A percentile compares a stretch with the other conserved stretches of the same genome.
These are phyloP conservation scores for Furcula furcula DNA, from an alignment of 2,888 invertebrate genomes.

Conservation along the genomic window DNA sequence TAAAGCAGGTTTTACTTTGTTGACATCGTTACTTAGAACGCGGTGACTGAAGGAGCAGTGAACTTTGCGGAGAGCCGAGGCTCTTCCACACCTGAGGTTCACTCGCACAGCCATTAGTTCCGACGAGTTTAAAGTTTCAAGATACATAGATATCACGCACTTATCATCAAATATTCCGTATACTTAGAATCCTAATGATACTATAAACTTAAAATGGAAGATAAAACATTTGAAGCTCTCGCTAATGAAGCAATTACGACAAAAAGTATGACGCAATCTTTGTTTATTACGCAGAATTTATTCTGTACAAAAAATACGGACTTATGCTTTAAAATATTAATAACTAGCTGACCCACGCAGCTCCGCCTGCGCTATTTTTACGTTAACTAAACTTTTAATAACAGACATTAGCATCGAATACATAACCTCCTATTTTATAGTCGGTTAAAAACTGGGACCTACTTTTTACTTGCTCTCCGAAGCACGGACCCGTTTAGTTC, in stretches of 20 bases:
- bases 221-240: slow-evolving; percentile 16
- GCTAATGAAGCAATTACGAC: slow-evolving; percentile 27
- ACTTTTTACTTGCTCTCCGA: too few relatives aligned
- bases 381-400: too few relatives aligned
- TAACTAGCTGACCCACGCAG: too few relatives aligned
- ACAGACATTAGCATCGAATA: too few relatives aligned
- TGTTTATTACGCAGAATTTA: slow-evolving; percentile 14
- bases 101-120: slow-evolving; percentile 71
- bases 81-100: slow-evolving; percentile 71
- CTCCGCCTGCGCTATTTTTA: too few relatives aligned
- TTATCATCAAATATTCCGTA: slow-evolving; percentile 50
- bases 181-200: slow-evolving; percentile 21
- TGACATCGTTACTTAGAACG: slow-evolving; percentile 31
- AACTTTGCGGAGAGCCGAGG: slow-evolving; percentile 68
- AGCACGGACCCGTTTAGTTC: too few relatives aligned
- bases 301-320: slow-evolving; percentile 12
- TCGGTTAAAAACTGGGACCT: too few relatives aligned
- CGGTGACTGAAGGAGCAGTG: slow-evolving; percentile 67
- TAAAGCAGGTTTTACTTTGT: slow-evolving; percentile 50
- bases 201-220: slow-evolving; percentile 17
- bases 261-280: slow-evolving; percentile 32
- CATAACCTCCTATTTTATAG: too few relatives aligned
- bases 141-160: slow-evolving; percentile 58
- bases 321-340: slow-evolving; percentile 7
- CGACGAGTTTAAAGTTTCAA: slow-evolving; percentile 59